phyloP scores from a whole-genome alignment of 1,140 invertebrate species.

The Drosophila burlai region DNA sequence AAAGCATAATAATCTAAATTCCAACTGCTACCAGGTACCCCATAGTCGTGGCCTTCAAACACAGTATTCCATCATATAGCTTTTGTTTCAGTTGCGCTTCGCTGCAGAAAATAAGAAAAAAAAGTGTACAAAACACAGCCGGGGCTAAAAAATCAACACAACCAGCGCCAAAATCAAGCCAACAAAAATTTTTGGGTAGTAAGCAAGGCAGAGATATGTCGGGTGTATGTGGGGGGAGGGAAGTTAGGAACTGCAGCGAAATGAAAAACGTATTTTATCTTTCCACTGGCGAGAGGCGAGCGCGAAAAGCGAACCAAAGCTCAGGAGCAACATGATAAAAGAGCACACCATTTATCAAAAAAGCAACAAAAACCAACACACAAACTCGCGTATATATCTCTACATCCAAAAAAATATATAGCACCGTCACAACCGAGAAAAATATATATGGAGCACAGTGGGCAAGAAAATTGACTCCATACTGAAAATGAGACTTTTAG shows the following conservation, averaged over 20 bases:
- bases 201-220: background rate
- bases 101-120: conserved; percentile 68
- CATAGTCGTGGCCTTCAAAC: background rate
- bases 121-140: conserved; percentile 41
- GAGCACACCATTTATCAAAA: conserved; percentile 81
- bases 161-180: conserved; percentile 53
- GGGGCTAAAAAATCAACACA: conserved; percentile 71
- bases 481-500: conserved; percentile 32
- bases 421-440: conserved; percentile 38
- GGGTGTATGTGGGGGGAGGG: background rate
- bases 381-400: conserved; percentile 17
- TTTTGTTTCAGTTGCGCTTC: conserved; percentile 65
- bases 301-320: conserved; percentile 70
- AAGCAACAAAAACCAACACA: conserved; percentile 56
- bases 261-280: conserved; percentile 84
- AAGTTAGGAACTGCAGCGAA: conserved; percentile 71
- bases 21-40: background rate
- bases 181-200: conserved; percentile 27
- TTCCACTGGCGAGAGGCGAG: conserved; percentile 67
- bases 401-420: conserved; percentile 66
- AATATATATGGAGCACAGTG: conserved; percentile 68
- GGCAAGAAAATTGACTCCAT: conserved; percentile 13
- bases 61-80: conserved; percentile 3
- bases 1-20: background rate
- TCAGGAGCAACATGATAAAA: conserved; percentile 82